Base-by-base conservation (phyloP, 2,797 vertebrate genomes). In the Calcarius lapponicus region DNA sequence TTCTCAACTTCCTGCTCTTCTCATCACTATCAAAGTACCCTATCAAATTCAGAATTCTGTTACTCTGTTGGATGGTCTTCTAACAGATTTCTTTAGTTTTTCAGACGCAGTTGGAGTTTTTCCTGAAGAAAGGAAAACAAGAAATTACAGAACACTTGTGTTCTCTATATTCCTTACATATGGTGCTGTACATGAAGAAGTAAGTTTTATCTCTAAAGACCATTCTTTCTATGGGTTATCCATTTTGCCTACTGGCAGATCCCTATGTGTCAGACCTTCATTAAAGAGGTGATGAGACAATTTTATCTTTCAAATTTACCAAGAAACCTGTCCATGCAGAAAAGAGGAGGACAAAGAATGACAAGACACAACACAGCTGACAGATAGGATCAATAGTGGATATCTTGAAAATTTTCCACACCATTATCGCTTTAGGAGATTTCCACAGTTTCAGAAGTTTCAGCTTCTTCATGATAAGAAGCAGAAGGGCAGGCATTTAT, bases 111-210 rank as follows among this genome's bases (percentile, higher is more conserved):
- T 40, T 80, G 76, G 61, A 84, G 69, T 40, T 92, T 32, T 60
- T 89, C 79, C 78, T 51, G 17, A 89, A 73, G 38, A 92, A 92
- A 86, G 69, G 58, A 66, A 94, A 96, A 89, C 43, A 89, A 65
- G 62, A 91, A 94, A 81, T 62, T 61, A 48, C 58, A 75, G 31
- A 79, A 11, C 43, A 62, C 14, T 86, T 84, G 80, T 1, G 3
- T 95, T 93, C 73, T 84, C 60, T 85, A 75, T 94, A 80, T 93
- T 91, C 28, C 40, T 87, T 47, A 58, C 51, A 90, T 75, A 75
- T 80, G 67, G 36, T 87, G 58, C 43, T 75, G 29, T 58, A 76
- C 51, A 51, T 29, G n/a, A 81, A 73, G 42, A 90, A 86, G 43
- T 58, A 92, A 73, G 43, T 60, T 90, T 84, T 87, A 48, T 82